Conservation (phyloP, 2,113 vertebrate species). For the Formicarius rufipectus region DNA sequence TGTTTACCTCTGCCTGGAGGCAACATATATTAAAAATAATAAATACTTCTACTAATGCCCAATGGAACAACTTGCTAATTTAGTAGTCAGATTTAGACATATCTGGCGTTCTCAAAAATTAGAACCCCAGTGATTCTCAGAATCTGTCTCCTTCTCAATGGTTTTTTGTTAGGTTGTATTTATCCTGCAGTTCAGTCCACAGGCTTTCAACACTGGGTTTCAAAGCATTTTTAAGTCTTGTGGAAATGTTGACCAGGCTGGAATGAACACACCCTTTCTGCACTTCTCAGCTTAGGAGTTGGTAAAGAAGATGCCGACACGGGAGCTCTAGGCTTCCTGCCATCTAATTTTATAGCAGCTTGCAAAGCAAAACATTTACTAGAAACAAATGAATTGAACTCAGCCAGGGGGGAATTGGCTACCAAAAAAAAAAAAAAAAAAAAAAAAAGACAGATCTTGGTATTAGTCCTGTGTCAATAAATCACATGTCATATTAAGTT, state of each 20-base stretch:
- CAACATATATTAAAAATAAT: constrained; percentile 21
- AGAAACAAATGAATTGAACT: constrained; percentile 18
- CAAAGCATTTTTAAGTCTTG: neutral
- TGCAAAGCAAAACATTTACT: constrained; percentile 11
- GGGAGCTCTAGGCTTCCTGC: constrained; percentile 48
- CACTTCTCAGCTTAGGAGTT: neutral
- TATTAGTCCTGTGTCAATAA: neutral
- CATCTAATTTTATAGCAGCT: constrained; percentile 58
- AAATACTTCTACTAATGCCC: neutral
- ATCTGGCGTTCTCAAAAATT: neutral
- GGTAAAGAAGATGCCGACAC: constrained; percentile 23
- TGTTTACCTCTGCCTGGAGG: constrained; percentile 6
- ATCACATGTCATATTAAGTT: neutral
- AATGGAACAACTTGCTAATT: constrained; percentile 14
- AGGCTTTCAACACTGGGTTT: neutral
- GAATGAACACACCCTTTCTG: neutral
- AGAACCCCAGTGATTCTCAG: neutral
- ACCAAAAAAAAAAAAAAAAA: neutral
- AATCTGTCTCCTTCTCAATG: neutral
- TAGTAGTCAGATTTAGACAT: constrained; percentile 3
- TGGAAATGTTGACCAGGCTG: neutral
- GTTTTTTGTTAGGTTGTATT: neutral
- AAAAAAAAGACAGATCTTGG: neutral
- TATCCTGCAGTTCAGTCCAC: neutral
- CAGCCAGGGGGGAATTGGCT: neutral